Percentiles rank a stretch among this genome's conserved stretches.
These are phyloP conservation scores for Sarcophaga carnaria DNA, from an alignment of 2,888 invertebrate species.

Conservation along the genomic window DNA sequence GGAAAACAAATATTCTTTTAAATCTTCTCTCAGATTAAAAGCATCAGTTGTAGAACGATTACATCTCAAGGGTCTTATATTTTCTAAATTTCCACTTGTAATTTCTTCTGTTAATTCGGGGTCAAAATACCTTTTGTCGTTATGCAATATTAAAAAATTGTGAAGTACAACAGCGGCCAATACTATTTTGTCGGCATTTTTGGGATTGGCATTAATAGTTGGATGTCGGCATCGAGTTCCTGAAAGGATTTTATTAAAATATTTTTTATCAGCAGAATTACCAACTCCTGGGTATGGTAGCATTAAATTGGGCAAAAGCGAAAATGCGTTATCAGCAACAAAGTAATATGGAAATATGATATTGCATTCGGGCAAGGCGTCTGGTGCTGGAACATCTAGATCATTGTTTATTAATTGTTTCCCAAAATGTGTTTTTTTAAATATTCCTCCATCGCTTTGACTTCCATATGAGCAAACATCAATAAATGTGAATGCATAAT, in stretches of 20 bases:
- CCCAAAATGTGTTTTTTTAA: no score
- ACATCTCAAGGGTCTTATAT: neutral
- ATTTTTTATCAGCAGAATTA: slow-evolving; percentile 17
- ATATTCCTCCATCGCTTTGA: no score
- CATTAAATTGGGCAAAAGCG: slow-evolving; percentile 45
- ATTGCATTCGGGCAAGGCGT: slow-evolving; percentile 32
- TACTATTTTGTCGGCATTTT: slow-evolving; percentile 51
- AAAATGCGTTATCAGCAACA: slow-evolving; percentile 57
- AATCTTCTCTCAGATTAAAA: neutral
- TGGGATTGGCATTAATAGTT: slow-evolving; percentile 26
- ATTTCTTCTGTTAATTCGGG: neutral
- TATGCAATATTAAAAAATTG: slow-evolving; percentile 52
- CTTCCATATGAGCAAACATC: no score
- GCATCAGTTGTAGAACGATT: slow-evolving; percentile 20
- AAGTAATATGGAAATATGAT: slow-evolving; percentile 50
- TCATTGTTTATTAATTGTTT: no score
- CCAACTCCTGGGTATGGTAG: slow-evolving; percentile 40
- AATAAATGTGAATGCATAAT: no score
- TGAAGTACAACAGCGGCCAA: slow-evolving; percentile 38
- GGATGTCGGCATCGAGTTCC: neutral
- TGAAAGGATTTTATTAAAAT: slow-evolving; percentile 18
- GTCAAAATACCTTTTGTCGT: neutral
- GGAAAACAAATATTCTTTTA: slow-evolving; percentile 32
- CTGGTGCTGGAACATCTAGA: no score
- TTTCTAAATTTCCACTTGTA: neutral